Base-by-base conservation (phyloP, 2,888 invertebrate species). In the Platycheirus rosarum region DNA sequence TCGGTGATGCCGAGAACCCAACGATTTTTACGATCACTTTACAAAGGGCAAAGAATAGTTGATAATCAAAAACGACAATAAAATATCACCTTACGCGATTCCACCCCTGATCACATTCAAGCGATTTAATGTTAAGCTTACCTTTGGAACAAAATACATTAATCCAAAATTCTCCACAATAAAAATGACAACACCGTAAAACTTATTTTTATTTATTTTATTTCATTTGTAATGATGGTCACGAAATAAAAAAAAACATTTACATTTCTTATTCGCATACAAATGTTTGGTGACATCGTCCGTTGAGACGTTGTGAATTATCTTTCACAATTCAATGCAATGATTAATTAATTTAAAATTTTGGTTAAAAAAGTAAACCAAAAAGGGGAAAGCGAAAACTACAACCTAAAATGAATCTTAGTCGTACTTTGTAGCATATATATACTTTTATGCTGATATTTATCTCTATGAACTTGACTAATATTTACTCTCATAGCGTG, bases 401-500 rank as follows among this genome's bases (percentile, higher is more conserved):
- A 49, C 16, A 40, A 44, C 42, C 63, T 80, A 70, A 23, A 35
- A 77, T 76, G 37, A 51, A 65, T 48, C 65, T 51, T 51, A 32
- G 32, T 53, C 13, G 26, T 60, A 32, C 26, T 63, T 37, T 44
- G 18, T 16, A 18, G 14, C 29, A 42, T 63, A 26, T 37, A 69
- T n/a, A 13, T 7, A 37, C 13, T 18, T 37, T 37, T 55, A 44
- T n/a, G 60, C 44, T 60, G 14, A 13, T 40, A 11, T 1, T 14
- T 26, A 11, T 5, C 32, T 2, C 20, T 46, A 46, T 8, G 5
- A 7, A 11, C n/a, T 37, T 84, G 14, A 44, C 62, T 77, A 82
- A 77, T 82, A 82, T 85, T 84, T 85, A 46, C 40, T 86, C 53
- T 86, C 88, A 86, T 90, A 90, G 53, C 90, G 88, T n/a, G 90